phyloP scores from a whole-genome alignment of 2,797 vertebrate genomes.

The Ceryle rudis region DNA sequence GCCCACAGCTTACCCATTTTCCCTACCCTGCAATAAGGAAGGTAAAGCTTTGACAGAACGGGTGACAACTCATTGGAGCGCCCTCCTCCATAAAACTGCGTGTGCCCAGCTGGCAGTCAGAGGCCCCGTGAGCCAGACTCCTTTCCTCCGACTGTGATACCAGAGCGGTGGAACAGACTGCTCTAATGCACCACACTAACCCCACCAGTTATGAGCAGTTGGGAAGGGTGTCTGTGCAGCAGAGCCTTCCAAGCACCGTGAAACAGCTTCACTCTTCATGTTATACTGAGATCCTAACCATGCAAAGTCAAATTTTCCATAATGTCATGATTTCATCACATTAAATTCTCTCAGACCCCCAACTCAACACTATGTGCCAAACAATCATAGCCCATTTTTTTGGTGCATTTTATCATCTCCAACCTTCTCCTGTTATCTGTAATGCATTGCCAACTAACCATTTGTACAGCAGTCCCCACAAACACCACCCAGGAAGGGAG shows the following conservation, averaged over 20 bases:
- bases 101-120: not conserved
- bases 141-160: not conserved
- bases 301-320: not conserved
- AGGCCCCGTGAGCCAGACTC: not conserved
- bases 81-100: fast-evolving
- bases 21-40: not conserved
- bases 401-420: not conserved
- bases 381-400: not conserved
- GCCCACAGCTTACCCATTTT: not conserved
- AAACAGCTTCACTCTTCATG: not conserved
- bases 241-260: not conserved
- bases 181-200: not conserved
- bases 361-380: not conserved
- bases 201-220: not conserved
- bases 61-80: not conserved
- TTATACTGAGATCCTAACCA: not conserved
- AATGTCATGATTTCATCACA: not conserved
- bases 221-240: not conserved
- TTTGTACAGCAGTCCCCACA: not conserved
- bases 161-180: not conserved
- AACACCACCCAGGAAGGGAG: constrained; percentile 11
- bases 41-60: not conserved
- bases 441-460: not conserved
- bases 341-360: not conserved
- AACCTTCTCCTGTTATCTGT: not conserved